Conservation (phyloP, 2,888 invertebrate species). For the Sympetrum striolatum region DNA sequence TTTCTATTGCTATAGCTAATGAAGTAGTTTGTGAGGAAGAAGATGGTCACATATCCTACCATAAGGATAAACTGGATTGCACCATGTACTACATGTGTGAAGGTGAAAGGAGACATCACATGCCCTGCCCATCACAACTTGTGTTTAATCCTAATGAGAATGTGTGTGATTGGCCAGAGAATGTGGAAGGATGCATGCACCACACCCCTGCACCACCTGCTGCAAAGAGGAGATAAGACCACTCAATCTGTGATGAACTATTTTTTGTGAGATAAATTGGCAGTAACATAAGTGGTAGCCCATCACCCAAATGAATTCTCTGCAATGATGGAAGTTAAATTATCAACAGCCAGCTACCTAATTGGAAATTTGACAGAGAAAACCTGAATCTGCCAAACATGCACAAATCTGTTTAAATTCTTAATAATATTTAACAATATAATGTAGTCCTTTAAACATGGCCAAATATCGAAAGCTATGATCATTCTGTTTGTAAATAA, state of each 20-base stretch:
- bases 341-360: background rate
- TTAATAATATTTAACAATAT: background rate
- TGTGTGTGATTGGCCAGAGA: slow-evolving; percentile 96
- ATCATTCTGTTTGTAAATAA: background rate
- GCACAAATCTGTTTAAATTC: background rate
- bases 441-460: background rate
- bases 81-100: slow-evolving; percentile 97
- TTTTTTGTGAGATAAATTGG: background rate
- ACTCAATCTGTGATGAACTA: slow-evolving; percentile 20
- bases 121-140: slow-evolving; percentile 92
- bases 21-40: slow-evolving; percentile 91
- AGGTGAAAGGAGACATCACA: slow-evolving; percentile 92
- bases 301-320: background rate
- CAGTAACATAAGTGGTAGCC: slow-evolving; percentile 23
- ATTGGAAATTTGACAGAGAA: background rate
- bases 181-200: slow-evolving; percentile 84
- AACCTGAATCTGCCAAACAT: slow-evolving; percentile 1
- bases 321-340: background rate
- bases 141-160: slow-evolving; percentile 93
- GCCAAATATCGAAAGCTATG: background rate
- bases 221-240: slow-evolving; percentile 47
- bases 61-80: slow-evolving; percentile 88
- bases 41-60: slow-evolving; percentile 94
- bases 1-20: slow-evolving; percentile 68
- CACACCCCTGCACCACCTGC: slow-evolving; percentile 72